Base-by-base conservation (phyloP, 2,113 vertebrate species). In the Anhinga rufa region DNA sequence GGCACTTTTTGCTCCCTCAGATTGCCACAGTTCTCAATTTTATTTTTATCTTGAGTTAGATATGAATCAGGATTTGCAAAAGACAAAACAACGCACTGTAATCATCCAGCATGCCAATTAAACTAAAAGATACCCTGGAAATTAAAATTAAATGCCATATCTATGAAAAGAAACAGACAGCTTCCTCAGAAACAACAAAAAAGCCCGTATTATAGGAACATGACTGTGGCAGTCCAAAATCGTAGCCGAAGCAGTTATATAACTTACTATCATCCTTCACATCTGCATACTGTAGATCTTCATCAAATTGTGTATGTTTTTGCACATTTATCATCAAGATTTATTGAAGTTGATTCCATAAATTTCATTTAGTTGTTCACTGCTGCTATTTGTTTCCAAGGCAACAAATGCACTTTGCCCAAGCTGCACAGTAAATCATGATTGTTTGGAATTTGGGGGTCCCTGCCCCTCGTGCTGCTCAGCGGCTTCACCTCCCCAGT, bases 301-400 rank as follows among this genome's bases (percentile, higher is more conserved):
- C 96, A 94, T 92, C 96, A 96, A 86, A 97, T 21, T 38, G 54
- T 60, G 71, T 84, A 91, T 92, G 83, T 95, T 97, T 96, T 65
- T 97, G 86, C 87, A 95, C 86, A 91, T 98, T 97, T 97, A 94
- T 97, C 98, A 97, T 95, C 92, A 93, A 95, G 88, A 96, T 95
- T 81, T 97, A 97, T 97, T 97, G 97, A 97, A 96, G 88, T 92
- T 94, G 95, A 97, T 97, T 93, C 95, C 96, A 97, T 97, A 97
- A 98, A 98, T 98, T 97, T 97, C 97, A 97, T 97, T 98, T 98
- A 96, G 92, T 97, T 94, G 92, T 94, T 97, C 92, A 93, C 92
- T 83, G 96, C 93, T 86, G 95, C 94, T 97, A 97, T 98, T 98
- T 91, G 97, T 98, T 98, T 98, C 97, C 96, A 98, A 98, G 97